Evolutionary conservation across 2,797 vertebrate species (phyloP).

Genomic region (Characodon lateralis): DNA sequence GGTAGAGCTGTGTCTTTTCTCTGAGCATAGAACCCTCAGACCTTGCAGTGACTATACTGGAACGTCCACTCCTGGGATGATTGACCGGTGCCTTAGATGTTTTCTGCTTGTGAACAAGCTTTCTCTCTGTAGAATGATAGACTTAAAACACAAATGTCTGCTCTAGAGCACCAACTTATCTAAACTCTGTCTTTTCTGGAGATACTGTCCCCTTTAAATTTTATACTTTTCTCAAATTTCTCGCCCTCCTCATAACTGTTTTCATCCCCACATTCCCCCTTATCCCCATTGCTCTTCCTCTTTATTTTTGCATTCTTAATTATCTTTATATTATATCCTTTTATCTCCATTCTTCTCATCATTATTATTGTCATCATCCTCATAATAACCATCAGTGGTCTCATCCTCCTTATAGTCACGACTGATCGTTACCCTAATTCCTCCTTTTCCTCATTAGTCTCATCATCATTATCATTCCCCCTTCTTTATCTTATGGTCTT

Average conservation of each 20-base stretch:
- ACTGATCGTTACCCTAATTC: neutral
- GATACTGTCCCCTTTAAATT: neutral
- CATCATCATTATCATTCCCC: neutral
- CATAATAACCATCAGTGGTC: constrained; percentile 4
- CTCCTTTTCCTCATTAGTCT: constrained; percentile 8
- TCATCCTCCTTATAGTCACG: neutral
- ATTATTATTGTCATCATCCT: neutral
- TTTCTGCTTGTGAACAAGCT: neutral
- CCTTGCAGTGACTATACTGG: neutral
- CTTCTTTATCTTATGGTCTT: neutral
- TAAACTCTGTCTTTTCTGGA: neutral
- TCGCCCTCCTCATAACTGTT: neutral
- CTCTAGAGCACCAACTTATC: neutral
- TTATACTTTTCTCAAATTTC: neutral
- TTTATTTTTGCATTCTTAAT: neutral
- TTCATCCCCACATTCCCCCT: neutral
- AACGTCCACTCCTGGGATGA: neutral
- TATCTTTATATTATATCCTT: neutral
- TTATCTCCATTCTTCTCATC: neutral
- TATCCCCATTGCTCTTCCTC: neutral
- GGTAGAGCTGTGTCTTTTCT: neutral
- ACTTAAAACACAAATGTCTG: too few relatives aligned
- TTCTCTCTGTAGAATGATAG: neutral
- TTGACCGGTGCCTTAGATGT: neutral
- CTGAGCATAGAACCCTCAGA: too few relatives aligned